Percentiles rank a stretch among this genome's conserved stretches.
These are phyloP conservation scores for Ephestia elutella DNA, from an alignment of 1,140 invertebrate species.

Conservation along the genomic window DNA sequence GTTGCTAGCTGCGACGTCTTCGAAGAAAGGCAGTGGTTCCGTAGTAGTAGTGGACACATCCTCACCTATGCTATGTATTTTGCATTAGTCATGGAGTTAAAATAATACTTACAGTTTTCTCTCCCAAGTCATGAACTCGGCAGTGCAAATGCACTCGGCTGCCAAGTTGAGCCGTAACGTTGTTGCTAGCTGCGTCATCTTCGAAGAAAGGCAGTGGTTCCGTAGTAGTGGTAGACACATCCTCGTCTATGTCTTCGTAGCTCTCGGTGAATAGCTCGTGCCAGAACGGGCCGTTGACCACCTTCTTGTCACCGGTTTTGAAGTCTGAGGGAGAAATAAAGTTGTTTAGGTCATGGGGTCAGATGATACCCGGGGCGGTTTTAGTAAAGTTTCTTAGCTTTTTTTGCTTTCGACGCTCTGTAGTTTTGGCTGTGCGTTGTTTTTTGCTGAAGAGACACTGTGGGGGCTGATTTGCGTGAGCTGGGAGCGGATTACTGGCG, in stretches of 20 bases:
- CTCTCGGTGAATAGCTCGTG: constrained; percentile 60
- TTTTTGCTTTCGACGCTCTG: no score
- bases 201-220: constrained; percentile 79
- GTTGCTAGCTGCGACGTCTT: constrained; percentile 74
- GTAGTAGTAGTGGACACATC: constrained; percentile 69
- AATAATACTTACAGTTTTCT: constrained; percentile 79
- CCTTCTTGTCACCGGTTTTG: constrained; percentile 60
- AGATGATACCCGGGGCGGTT: no score
- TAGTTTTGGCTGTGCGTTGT: no score
- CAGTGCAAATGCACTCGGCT: constrained; percentile 81
- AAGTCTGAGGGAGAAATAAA: constrained; percentile 39
- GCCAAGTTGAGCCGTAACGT: constrained; percentile 81
- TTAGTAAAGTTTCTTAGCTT: no score
- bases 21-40: constrained; percentile 78
- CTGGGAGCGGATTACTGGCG: no score
- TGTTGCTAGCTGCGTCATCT: constrained; percentile 75
- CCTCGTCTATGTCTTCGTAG: constrained; percentile 55
- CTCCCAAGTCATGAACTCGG: constrained; percentile 81
- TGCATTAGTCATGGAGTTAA: no score
- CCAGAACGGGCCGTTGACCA: constrained; percentile 61
- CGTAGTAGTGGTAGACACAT: constrained; percentile 68
- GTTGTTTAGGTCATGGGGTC: background rate
- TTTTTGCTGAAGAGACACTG: no score
- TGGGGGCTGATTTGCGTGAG: no score
- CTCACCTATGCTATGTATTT: constrained; percentile 43